Percentiles rank a stretch among this genome's conserved stretches.
phyloP scores from a whole-genome alignment of 2,797 vertebrate species.

The Aphelocoma californica region DNA sequence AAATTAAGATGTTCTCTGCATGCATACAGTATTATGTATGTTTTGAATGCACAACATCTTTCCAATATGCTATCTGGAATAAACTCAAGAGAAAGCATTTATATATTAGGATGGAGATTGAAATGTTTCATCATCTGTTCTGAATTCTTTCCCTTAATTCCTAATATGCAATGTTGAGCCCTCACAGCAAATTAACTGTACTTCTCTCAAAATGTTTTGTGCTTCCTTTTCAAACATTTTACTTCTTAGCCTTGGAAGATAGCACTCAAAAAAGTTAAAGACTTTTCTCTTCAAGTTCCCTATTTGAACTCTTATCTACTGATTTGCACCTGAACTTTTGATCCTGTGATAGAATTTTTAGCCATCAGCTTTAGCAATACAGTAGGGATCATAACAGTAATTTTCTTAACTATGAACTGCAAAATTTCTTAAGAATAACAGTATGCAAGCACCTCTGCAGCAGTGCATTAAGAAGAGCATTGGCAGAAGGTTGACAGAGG shows the following conservation, averaged over 20 bases:
- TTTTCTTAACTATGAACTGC: not conserved
- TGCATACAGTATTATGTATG: no score
- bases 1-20: not conserved
- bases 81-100: not conserved
- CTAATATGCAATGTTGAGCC: not conserved
- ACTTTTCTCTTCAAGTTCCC: not conserved
- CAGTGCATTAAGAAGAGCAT: not conserved
- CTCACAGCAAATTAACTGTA: not conserved
- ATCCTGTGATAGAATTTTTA: not conserved
- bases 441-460: not conserved
- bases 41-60: not conserved
- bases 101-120: not conserved
- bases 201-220: not conserved
- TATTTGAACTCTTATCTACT: not conserved
- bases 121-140: not conserved
- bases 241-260: not conserved
- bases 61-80: not conserved
- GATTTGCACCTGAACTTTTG: not conserved
- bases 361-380: not conserved
- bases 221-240: not conserved
- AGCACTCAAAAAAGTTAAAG: not conserved
- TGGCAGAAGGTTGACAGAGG: not conserved
- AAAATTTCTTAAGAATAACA: not conserved
- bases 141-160: not conserved
- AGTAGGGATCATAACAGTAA: not conserved